Percentiles rank a stretch among this genome's conserved stretches.
phyloP scores from a whole-genome alignment of 2,797 vertebrate genomes.

The Gadopsis bispinosus region DNA sequence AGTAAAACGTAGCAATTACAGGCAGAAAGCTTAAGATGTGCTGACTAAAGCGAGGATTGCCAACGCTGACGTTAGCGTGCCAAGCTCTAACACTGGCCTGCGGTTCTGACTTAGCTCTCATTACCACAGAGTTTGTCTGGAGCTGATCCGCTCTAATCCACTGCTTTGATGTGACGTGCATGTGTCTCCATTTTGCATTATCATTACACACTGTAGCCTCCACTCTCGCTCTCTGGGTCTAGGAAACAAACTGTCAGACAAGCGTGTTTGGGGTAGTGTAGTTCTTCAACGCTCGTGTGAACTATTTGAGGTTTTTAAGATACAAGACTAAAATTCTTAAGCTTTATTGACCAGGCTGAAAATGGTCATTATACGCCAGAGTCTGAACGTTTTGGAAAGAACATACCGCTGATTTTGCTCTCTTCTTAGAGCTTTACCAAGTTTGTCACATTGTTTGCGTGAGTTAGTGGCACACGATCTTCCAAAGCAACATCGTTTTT shows the following conservation, averaged over 20 bases:
- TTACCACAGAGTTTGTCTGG: constrained; percentile 63
- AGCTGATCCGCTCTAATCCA: constrained; percentile 71
- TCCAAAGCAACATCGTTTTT: too few species aligned
- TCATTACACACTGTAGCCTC: constrained; percentile 42
- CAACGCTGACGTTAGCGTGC: constrained; percentile 35
- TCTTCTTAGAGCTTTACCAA: background rate
- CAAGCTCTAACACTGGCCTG: constrained; percentile 34
- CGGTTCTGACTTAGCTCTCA: constrained; percentile 61
- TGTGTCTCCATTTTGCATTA: constrained; percentile 42
- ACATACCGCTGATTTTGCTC: constrained; percentile 3
- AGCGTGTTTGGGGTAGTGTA: constrained; percentile 9
- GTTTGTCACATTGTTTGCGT: constrained; percentile 2
- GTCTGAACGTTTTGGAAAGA: background rate
- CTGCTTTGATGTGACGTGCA: constrained; percentile 64
- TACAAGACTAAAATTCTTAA: constrained; percentile 7
- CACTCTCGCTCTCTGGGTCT: constrained; percentile 33
- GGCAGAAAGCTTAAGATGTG: constrained; percentile 51
- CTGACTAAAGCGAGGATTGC: constrained; percentile 56
- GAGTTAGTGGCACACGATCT: background rate
- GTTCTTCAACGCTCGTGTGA: background rate
- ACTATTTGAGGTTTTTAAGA: background rate
- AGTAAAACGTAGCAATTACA: constrained; percentile 12
- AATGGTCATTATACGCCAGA: background rate
- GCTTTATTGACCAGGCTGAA: constrained; percentile 15
- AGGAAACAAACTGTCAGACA: constrained; percentile 48